Base-by-base conservation (phyloP, 1,140 invertebrate genomes). In the Trachymyrmex cornetzi region DNA sequence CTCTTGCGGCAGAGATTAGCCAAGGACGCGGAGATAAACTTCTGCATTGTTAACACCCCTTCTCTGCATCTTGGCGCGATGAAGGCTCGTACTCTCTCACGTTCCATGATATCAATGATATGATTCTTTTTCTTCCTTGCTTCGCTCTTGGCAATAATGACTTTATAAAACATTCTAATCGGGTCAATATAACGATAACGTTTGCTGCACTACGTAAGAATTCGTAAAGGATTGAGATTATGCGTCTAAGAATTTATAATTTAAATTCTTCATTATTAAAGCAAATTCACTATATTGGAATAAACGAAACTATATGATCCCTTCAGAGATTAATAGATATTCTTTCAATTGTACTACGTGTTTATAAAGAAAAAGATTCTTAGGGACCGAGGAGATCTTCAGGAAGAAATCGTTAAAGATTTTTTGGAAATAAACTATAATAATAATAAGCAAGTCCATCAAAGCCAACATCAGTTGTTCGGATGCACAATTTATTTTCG, bases 11-110 rank as follows among this genome's bases (percentile, higher is more conserved):
- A 66, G 85, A 95, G 95, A 95, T 95, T 95, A 95, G 94, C 92
- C 94, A 95, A 95, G 94, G 95, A 94, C 94, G 94, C 77, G 75
- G 85, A 95, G 94, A 95, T 95, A 95, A 95, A 94, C 90, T 88
- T 82, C 91, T 88, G 84, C 90, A 92, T 92, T 92, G 90, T 90
- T 86, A 86, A 61, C 61, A 80, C 71, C 74, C 87, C 90, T 93
- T 92, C 87, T 67, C 87, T 92, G 19, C 77, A 88, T 67, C 67
- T 88, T 85, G 61, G 74, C 79, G 77, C 81, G 27, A 30, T 63
- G 64, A 77, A 67, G 38, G 30, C 50, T 85, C 44, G 14, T 30
- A 5, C 50, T 67, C 48, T 57, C 24, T 69, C 24, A 44, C 38
- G 16, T 66, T 22, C 64, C 50, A 16, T 7, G 22, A 27, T 50